Evolutionary conservation across 2,797 vertebrate genomes (phyloP), one percentile per base, ranked within the genome.

Genomic region (Pseudopleuronectes americanus): DNA sequence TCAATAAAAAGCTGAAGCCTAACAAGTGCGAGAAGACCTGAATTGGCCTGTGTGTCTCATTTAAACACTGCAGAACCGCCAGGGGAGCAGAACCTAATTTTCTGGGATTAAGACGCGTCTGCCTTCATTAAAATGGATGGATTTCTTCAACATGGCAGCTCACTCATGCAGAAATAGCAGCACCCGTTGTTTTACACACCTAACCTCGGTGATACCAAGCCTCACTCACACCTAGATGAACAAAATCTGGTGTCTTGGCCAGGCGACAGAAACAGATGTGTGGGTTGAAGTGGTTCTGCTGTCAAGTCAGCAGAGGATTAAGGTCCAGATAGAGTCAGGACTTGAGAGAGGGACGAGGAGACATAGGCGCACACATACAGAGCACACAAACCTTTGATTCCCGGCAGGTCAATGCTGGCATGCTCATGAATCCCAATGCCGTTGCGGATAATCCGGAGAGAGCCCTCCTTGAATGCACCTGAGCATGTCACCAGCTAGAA

Each of bases 391-490:
- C 92, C 92, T 93, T 93, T 99, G 86, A 99, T 99, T 76, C 97
- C 97, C 0, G 98, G 98, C 74, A 99, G 88, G 92, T 99, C 98
- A 1, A 99, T 99, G 92, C 98, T 99, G 92, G 98, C 98, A 0
- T 99, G 98, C 85, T 99, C 98, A 0, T 99, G 98, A 89, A 99
- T 99, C 54, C 98, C 98, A 13, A 99, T 99, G 76, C 98, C 98
- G 0, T 99, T 99, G 69, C 98, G 95, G 84, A 99, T 99, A 84
- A 99, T 99, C 71, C 98, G 92, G 19, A 99, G 94, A 0, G 98
- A 99, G 45, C 98, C 98, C 84, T 99, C 98, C 74, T 99, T 99
- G 87, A 99, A 99, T 0, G 98, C 98, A 1, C 98, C 98, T 0
- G 98, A 99, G 91, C 98, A 99, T 0, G 98, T 99, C 83, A 99